Base-by-base conservation (phyloP, 2,888 invertebrate genomes). In the Cepaea hortensis region DNA sequence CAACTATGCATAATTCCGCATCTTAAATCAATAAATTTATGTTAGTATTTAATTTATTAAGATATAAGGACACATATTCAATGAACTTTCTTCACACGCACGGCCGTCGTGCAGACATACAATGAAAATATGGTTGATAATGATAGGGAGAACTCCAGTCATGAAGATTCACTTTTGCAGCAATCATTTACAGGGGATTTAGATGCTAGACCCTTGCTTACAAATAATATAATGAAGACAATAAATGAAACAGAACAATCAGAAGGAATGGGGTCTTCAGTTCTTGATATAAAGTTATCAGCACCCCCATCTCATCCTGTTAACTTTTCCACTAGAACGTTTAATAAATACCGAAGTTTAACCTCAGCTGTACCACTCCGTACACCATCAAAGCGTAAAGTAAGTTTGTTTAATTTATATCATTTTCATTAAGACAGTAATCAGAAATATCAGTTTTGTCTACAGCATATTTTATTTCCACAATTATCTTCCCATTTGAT, bases 381-480 rank as follows among this genome's bases (percentile, higher is more conserved):
- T 18, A 84, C 87, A 84, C 87, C 87, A 61, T 87, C 87, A 50
- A 87, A 87, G 68, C 84, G 87, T 1, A 87, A 61, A 70, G 87
- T 86, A 73, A 75, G 76, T 76, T 72, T 68, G 18, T 35, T 76
- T 76, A 13, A 48, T 75, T 48, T 76, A 13, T 75, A 11, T 55
- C 55, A 55, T 55, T 55, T 55, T 55, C 55, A 55, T 55, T 6
- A 6, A 55, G 11, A 55, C 11, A 55, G 55, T 55, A 55, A 9
- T 55, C 7, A 55, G 55, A 9, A 55, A 9, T 55, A 11, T 55
- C 11, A 5, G n/a, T n/a, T 68, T 68, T 18, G 20, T 15, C 18
- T 35, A 1, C 35, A 35, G 35, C 35, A 35, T 35, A 35, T 35
- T 35, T 35, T 35, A 35, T 35, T 35, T 35, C 35, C 35, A 35